Percentiles rank a stretch among this genome's conserved stretches.
Conservation (phyloP, 1,140 invertebrate genomes). For the Maconellicoccus hirsutus region DNA sequence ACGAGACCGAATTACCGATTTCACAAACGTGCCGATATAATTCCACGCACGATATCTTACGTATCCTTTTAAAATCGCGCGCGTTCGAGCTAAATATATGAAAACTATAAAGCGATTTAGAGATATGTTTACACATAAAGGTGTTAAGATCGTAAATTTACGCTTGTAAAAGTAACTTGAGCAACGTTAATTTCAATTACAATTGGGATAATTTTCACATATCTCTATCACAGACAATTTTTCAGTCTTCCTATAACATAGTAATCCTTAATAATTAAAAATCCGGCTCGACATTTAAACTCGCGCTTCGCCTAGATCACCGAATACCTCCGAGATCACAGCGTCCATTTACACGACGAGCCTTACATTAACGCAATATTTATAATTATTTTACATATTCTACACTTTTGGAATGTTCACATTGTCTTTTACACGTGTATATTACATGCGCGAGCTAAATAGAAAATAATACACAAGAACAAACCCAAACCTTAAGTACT, state of each 20-base stretch:
- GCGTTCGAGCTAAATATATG: too few species aligned
- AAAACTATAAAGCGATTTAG: neutral
- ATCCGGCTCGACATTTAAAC: too few species aligned
- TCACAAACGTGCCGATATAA: too few species aligned
- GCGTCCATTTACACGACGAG: too few species aligned
- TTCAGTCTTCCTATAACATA: conserved; percentile 11
- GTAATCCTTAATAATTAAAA: neutral
- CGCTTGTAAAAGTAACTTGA: neutral
- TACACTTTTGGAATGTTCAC: neutral
- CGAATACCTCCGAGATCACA: too few species aligned
- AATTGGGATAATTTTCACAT: conserved; percentile 18
- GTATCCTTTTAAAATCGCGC: too few species aligned
- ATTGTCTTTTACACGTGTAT: conserved; percentile 13
- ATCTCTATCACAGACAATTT: conserved; percentile 22
- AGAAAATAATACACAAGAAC: too few species aligned
- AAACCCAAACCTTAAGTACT: neutral
- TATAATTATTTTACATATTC: neutral
- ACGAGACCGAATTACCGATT: too few species aligned
- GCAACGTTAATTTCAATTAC: conserved; percentile 2
- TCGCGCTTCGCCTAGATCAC: too few species aligned
- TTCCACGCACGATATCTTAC: too few species aligned
- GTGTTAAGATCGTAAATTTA: neutral
- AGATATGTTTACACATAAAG: conserved; percentile 9
- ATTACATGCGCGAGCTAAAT: neutral
- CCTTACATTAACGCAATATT: too few species aligned